Base-by-base conservation (phyloP, 2,113 vertebrate genomes). In the Coryphaenoides rupestris region DNA sequence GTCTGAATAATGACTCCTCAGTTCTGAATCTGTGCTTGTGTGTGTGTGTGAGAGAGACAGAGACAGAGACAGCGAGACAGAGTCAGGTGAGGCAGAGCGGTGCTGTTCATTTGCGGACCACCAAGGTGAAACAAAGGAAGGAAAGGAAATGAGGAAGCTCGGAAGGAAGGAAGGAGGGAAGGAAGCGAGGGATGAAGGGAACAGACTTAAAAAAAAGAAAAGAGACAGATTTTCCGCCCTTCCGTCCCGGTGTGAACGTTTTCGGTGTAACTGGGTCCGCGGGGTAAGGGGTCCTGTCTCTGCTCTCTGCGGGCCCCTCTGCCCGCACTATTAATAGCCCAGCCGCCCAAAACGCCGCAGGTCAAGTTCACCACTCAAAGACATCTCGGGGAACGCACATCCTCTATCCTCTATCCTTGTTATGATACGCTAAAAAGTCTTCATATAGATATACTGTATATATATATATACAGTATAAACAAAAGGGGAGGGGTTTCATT, bases 321-420 rank as follows among this genome's bases (percentile, higher is more conserved):
- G 63, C 5, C 2, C 50, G 62, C 75, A 5, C 19, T 84, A 84
- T 72, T 79, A 74, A 77, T 74, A 84, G 67, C 79, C 64, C 60
- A 55, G 60, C 71, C 46, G 74, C 63, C 70, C 66, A 75, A n/a
- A 69, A 33, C 21, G 46, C 54, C n/a, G 28, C 22, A 49, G 46
- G 62, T 75, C 70, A 74, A 68, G 62, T 77, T 81, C 59, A 70
- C 21, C 22, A 56, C 21, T 75, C 55, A 70, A 65, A 60, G 57
- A 21, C 22, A 58, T 69, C 66, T 62, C 10, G 13, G 23, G n/a
- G 21, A 3, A 14, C 14, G 19, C 4, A 14, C 21, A 0, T 13
- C 1, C 14, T 22, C 12, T 22, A 22, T 10, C 19, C 12, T 19
- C 53, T n/a, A 58, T 4, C 24, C 23, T 2, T 33, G 26, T 28